A percentile compares a stretch with the other conserved stretches of the same genome.
Evolutionary conservation across 2,888 invertebrate genomes (phyloP).

Genomic region (Fissipunctia ypsillon): DNA sequence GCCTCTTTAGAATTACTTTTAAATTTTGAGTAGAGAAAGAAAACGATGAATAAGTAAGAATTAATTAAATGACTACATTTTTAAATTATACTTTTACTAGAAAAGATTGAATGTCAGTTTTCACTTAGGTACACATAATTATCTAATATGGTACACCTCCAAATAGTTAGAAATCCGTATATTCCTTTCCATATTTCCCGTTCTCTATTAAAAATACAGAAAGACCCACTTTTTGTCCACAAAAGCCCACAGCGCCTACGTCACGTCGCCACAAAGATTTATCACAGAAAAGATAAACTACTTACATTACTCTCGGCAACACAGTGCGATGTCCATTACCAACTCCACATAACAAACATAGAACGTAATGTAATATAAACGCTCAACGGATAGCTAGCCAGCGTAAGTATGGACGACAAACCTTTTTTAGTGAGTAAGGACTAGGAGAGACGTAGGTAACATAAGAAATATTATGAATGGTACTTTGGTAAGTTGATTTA

Average conservation of each 20-base stretch:
- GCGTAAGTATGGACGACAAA: slow-evolving; percentile 8
- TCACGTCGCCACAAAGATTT: slow-evolving; percentile 50
- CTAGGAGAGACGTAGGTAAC: background rate
- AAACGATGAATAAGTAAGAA: background rate
- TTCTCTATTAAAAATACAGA: slow-evolving; percentile 1
- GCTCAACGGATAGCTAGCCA: slow-evolving; percentile 35
- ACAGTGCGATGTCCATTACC: slow-evolving; percentile 43
- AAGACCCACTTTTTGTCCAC: slow-evolving; percentile 15
- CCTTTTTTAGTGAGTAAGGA: slow-evolving; percentile 21
- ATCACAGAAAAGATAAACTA: slow-evolving; percentile 58
- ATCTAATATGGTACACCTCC: background rate
- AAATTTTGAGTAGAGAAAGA: background rate
- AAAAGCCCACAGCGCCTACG: slow-evolving; percentile 5
- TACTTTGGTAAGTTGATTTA: slow-evolving; percentile 9
- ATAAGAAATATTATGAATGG: slow-evolving; percentile 22
- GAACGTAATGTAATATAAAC: slow-evolving; percentile 37
- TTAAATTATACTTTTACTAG: too few species aligned
- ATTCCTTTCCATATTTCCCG: background rate
- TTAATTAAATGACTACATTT: background rate
- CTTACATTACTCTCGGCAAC: slow-evolving; percentile 50
- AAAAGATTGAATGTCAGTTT: too few species aligned
- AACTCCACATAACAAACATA: slow-evolving; percentile 43
- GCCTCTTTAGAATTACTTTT: background rate
- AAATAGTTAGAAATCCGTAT: background rate
- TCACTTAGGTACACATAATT: background rate